These are phyloP conservation scores for Oreonectes daqikongensis DNA, from an alignment of 2,797 vertebrate genomes.

Conservation along the genomic window DNA sequence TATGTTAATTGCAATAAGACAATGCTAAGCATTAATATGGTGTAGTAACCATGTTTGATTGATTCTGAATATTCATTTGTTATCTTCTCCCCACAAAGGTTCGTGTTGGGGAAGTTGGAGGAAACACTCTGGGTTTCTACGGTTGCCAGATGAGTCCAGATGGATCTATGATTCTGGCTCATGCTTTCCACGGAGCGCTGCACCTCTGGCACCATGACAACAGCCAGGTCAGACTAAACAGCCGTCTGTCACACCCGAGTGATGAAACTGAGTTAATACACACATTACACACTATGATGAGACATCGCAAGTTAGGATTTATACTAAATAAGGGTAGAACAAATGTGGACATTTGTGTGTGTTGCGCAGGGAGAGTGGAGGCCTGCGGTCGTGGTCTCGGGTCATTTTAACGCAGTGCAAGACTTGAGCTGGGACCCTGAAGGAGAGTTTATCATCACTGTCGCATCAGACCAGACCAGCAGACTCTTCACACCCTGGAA, in stretches of 20 bases:
- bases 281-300: too few relatives aligned
- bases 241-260: neutral
- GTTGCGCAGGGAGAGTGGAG: conserved; percentile 84
- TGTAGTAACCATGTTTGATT: too few relatives aligned
- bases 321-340: neutral
- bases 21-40: too few relatives aligned
- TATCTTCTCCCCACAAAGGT: conserved; percentile 76
- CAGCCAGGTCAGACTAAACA: conserved; percentile 73
- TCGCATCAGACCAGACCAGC: conserved; percentile 92
- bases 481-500: conserved; percentile 93
- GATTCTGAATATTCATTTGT: too few relatives aligned
- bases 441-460: conserved; percentile 92
- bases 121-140: conserved; percentile 95
- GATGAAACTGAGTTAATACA: neutral
- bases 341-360: conserved; percentile 5
- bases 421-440: conserved; percentile 95
- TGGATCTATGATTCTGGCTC: conserved; percentile 89
- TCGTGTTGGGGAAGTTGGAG: conserved; percentile 96
- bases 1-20: too few relatives aligned
- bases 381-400: conserved; percentile 89
- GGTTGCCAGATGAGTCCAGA: conserved; percentile 94
- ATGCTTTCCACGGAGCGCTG: conserved; percentile 93
- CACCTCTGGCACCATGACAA: conserved; percentile 89
- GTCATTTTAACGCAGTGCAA: conserved; percentile 91
- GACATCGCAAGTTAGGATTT: too few relatives aligned